Base-by-base conservation (phyloP, 2,888 invertebrate species). In the Cerastis leucographa region DNA sequence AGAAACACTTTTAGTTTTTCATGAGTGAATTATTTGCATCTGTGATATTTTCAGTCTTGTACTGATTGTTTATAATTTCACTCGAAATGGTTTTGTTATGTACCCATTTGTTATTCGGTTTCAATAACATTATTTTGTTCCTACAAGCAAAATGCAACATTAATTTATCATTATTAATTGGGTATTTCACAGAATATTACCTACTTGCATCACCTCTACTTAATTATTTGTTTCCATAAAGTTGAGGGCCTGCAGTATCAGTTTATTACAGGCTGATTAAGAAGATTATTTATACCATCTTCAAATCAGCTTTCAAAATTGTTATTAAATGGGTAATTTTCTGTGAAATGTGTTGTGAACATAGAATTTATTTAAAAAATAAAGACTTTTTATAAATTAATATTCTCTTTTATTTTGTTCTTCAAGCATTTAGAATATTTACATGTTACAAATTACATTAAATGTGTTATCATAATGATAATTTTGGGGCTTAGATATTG, bases 31-130 rank as follows among this genome's bases (percentile, higher is more conserved):
- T 93, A 91, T 94, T 92, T 93, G 93, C 93, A 94, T 94, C 96
- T 96, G 96, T 96, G 96, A 96, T 96, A 96, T 94, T 95, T 91
- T 93, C 94, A 95, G 95, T 96, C 91, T 90, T 67, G 88, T 93
- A 90, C 95, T 96, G 95, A 94, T 91, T 93, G 94, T 92, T 92
- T 86, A 91, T 93, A 91, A 91, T 90, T 92, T 94, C 93, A 93
- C 94, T 93, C 89, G n/a, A 79, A 78, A 85, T 70, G 67, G 69
- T 85, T 84, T 84, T 83, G 69, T 83, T 83, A 83, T 79, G 62
- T 75, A 87, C 73, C 83, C 77, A 70, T 83, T 88, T 74, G 85
- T 90, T 74, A 81, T 79, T 83, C 54, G 67, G 67, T 89, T 78
- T 88, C 87, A 89, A 87, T 83, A 85, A 85, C 83, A 88, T 85